Evolutionary conservation across 2,797 vertebrate genomes (phyloP), one percentile per base, ranked within the genome.

Genomic region (Triplophysa bombifrons): DNA sequence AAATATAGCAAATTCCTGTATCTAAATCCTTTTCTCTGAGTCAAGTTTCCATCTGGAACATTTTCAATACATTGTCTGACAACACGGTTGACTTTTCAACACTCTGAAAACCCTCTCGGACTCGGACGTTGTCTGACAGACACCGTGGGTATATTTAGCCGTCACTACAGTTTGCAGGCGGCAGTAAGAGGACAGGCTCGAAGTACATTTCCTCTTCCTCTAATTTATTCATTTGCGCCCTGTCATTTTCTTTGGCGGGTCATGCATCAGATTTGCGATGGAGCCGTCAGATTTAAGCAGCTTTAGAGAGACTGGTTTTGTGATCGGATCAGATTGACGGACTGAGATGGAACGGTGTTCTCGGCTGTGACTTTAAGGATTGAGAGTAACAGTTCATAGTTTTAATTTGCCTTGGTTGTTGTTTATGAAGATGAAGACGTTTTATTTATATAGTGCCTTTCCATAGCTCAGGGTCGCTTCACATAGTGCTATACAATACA

Each of bases 171-270:
- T 64, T 76, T 58, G 27, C 46, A 71, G 63, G 34, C 63, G 27
- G 50, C 68, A 38, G 58, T 61, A 67, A 69, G 50, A 75, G 64
- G 76, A 73, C 63, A 73, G 61, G 67, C 71, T 74, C 48, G 30
- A 56, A 74, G 78, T 77, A 69, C 46, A 66, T 41, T 60, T 27
- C 61, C 66, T 74, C 71, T 67, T 44, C 20, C 70, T 64, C 77
- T 83, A 72, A 82, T 82, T 77, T 78, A 84, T 76, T 80, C 60
- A 78, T 80, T 80, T 77, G 73, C 66, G 58, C 71, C 65, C 48
- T 80, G 80, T 80, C 73, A 72, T 16, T 65, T 67, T 55, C 69
- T 50, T 78, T 22, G 25, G 38, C 25, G 41, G 74, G 51, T 74
- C 55, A 50, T 66, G n/a, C 69, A 73, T 73, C 69, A 80, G 82